These are phyloP conservation scores for Okapia johnstoni DNA, from an alignment of 2,113 vertebrate genomes.

Conservation along the genomic window DNA sequence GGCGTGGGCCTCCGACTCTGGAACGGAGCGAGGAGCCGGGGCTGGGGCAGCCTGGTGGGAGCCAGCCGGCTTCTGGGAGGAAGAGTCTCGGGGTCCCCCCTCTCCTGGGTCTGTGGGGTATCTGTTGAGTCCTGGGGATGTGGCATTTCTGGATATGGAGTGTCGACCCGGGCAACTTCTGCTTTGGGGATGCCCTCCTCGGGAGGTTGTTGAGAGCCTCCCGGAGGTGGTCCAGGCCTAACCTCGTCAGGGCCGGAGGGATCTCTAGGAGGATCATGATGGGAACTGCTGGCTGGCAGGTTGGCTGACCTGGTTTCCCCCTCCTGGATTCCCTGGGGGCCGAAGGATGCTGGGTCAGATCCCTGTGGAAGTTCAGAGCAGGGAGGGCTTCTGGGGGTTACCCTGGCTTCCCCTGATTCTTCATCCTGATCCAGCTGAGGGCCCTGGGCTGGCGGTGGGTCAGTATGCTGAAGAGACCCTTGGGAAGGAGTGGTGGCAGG, in stretches of 20 bases:
- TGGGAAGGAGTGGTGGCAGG: neutral
- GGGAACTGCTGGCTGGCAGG: neutral
- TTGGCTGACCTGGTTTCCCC: neutral
- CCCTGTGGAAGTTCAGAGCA: neutral
- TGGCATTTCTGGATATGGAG: conserved; percentile 33
- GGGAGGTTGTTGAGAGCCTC: neutral
- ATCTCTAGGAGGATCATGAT: neutral
- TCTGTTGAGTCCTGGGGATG: neutral
- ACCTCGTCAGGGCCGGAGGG: neutral
- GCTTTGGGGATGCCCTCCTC: neutral
- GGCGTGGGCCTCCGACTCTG: conserved; percentile 63
- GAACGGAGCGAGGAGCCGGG: conserved; percentile 49
- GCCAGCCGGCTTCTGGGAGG: conserved; percentile 17
- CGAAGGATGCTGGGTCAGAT: neutral
- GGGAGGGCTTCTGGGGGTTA: fast-evolving
- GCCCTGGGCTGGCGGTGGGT: neutral
- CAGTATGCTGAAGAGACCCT: neutral
- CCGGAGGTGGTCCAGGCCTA: neutral
- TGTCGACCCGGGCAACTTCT: neutral
- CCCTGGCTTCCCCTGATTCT: conserved; percentile 26
- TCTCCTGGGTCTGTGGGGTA: neutral
- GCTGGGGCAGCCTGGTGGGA: conserved; percentile 68
- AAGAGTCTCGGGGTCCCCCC: fast-evolving
- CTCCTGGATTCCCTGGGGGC: neutral
- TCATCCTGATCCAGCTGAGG: neutral